Evolutionary conservation across 2,797 vertebrate genomes (phyloP).

Genomic region (Peromyscus nudipes): DNA sequence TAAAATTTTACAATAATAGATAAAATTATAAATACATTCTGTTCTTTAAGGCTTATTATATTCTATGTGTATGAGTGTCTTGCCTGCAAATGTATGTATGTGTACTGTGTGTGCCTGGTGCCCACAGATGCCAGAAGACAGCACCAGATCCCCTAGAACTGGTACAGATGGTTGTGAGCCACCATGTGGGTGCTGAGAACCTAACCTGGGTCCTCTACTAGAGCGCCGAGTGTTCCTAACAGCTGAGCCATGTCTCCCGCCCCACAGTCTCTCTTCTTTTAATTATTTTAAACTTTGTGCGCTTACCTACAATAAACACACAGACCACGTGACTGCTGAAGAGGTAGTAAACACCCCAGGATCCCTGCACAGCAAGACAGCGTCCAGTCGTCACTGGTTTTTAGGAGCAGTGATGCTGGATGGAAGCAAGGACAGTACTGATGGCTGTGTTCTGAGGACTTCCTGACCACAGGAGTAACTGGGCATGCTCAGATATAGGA

Average conservation of each 20-base stretch:
- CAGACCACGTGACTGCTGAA: background rate
- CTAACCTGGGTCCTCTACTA: background rate
- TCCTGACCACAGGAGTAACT: slow-evolving; percentile 94
- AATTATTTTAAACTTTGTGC: background rate
- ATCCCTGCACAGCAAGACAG: background rate
- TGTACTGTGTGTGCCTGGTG: background rate
- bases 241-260: background rate
- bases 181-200: background rate
- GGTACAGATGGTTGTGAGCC: background rate
- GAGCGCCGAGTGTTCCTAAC: background rate
- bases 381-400: background rate
- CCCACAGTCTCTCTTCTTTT: background rate
- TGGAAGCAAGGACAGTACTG: slow-evolving; percentile 90
- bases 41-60: background rate
- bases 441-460: slow-evolving; percentile 92
- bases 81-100: background rate
- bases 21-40: background rate
- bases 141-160: background rate
- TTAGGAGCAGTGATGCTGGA: background rate
- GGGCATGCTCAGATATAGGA: slow-evolving; percentile 94
- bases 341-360: background rate
- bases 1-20: background rate
- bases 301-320: background rate
- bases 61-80: background rate
- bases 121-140: background rate